These are phyloP conservation scores for Numenius arquata DNA, from an alignment of 2,113 vertebrate species.

Conservation along the genomic window DNA sequence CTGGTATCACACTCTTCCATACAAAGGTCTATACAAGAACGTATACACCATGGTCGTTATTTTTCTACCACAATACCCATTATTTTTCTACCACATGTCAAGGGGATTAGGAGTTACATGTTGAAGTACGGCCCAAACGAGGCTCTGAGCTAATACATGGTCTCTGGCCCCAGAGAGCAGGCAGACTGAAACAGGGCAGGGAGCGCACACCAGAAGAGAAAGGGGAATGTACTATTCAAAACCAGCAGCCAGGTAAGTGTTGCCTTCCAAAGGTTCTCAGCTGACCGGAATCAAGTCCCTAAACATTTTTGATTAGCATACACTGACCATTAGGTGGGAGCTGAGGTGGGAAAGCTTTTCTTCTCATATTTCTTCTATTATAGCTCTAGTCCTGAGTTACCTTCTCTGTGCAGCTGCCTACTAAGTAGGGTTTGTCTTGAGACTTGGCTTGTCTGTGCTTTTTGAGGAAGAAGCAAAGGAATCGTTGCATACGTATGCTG, in stretches of 20 bases:
- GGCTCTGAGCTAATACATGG: background rate
- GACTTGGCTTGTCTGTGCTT: background rate
- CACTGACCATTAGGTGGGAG: background rate
- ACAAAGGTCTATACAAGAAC: background rate
- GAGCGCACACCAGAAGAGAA: background rate
- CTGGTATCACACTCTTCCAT: background rate
- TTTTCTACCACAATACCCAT: background rate
- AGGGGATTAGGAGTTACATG: background rate
- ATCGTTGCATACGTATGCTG: background rate
- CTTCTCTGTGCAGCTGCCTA: background rate
- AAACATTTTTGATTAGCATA: background rate
- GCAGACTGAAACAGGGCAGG: background rate
- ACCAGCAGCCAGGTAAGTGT: accelerated
- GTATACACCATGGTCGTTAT: background rate
- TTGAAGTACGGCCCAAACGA: background rate
- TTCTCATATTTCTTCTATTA: background rate
- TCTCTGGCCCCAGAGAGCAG: background rate
- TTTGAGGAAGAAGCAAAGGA: background rate
- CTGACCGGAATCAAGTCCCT: background rate
- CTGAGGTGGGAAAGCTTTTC: background rate
- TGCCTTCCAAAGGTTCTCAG: background rate
- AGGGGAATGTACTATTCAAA: background rate
- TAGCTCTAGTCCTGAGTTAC: background rate
- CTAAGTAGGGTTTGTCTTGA: background rate
- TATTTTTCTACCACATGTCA: background rate